Percentiles rank a stretch among this genome's conserved stretches.
Evolutionary conservation across 2,888 invertebrate species (phyloP).

Genomic region (Melikaiella ostensackeni): DNA sequence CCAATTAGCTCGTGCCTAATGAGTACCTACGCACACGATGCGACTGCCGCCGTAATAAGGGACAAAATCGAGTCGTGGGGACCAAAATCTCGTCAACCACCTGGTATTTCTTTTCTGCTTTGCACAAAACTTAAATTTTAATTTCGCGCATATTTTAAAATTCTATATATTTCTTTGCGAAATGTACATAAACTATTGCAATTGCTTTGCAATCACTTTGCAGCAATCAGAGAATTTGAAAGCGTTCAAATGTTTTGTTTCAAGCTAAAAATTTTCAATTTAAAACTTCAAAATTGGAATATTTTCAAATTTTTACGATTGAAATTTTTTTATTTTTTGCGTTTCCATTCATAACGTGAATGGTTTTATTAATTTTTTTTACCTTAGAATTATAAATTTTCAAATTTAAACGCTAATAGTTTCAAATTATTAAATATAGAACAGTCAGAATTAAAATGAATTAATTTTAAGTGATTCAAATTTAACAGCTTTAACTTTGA

Average conservation of each 20-base stretch:
- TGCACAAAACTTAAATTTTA: background rate
- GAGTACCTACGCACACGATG: conserved; percentile 52
- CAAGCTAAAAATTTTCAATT: too few species aligned
- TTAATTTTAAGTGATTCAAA: too few species aligned
- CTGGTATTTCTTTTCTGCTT: conserved; percentile 12
- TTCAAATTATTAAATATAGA: too few species aligned
- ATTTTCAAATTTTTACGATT: too few species aligned
- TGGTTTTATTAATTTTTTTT: too few species aligned
- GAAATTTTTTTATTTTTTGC: too few species aligned
- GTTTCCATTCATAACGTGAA: too few species aligned
- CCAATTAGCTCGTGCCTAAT: conserved; percentile 55
- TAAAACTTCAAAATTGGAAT: too few species aligned
- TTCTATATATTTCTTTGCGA: background rate
- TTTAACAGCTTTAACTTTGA: too few species aligned
- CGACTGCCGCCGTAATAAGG: conserved; percentile 40
- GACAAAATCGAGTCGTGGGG: conserved; percentile 26
- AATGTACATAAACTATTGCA: background rate
- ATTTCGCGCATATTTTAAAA: conserved; percentile 2
- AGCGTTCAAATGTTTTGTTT: background rate
- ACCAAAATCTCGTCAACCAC: conserved; percentile 35
- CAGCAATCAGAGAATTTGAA: background rate
- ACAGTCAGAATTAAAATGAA: too few species aligned
- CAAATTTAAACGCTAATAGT: too few species aligned
- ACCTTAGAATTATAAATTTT: too few species aligned
- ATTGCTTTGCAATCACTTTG: background rate